Evolutionary conservation across 2,113 vertebrate genomes (phyloP).

Genomic region (Sylvia atricapilla): DNA sequence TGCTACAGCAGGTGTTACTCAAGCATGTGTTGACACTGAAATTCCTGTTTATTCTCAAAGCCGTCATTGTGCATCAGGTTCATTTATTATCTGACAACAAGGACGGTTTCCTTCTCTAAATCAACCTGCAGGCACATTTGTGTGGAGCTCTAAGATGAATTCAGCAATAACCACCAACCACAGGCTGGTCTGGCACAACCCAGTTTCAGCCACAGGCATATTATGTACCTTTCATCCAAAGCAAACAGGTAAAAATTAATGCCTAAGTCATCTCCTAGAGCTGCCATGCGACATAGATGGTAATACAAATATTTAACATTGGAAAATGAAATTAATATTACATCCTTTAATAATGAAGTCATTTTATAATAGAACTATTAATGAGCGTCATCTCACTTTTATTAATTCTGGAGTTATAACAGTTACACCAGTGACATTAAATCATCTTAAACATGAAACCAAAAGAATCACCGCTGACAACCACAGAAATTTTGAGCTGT

Average conservation of each 20-base stretch:
- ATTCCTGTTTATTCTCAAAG: conserved; percentile 43
- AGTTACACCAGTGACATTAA: background rate
- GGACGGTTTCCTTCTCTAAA: background rate
- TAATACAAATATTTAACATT: background rate
- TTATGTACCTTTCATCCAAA: background rate
- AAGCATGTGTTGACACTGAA: conserved; percentile 1
- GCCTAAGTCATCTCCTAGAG: background rate
- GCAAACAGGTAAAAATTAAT: background rate
- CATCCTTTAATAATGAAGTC: background rate
- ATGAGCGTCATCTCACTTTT: background rate
- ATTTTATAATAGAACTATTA: background rate
- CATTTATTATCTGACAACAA: background rate
- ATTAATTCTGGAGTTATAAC: background rate
- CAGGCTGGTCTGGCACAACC: background rate
- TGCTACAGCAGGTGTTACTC: conserved; percentile 17
- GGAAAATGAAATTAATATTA: background rate
- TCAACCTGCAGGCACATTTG: background rate
- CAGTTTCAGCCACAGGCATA: background rate
- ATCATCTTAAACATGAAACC: background rate
- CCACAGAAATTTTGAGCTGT: background rate
- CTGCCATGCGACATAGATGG: background rate
- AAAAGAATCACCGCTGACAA: background rate
- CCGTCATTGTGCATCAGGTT: background rate
- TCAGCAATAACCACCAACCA: background rate
- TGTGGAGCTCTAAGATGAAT: background rate